Base-by-base conservation (phyloP, 1,140 invertebrate genomes). In the Drosophila mojavensis region DNA sequence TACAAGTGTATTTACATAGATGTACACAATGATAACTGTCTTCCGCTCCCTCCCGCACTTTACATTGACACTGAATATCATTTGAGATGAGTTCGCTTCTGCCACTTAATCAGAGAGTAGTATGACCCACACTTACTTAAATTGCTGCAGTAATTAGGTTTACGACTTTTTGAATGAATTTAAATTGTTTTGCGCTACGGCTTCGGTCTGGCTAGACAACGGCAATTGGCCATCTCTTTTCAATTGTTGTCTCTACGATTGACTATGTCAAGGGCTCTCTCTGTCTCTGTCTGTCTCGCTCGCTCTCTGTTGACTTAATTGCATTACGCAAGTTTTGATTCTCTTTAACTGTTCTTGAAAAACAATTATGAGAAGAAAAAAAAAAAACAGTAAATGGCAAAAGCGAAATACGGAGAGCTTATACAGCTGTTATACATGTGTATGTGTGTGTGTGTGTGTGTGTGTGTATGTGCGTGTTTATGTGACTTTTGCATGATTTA, bases 251-350 rank as follows among this genome's bases (percentile, higher is more conserved):
- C 67, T 65, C 54, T 62, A 1, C 47, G 43, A 60, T 75, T 65
- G 75, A 86, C 67, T 86, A 56, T 85, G 82, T 86, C 82, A 86
- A 86, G 82, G 82, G 71, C 83, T 75, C 33, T 55, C 43, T 61
- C 17, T 17, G 17, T 17, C 20, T 39, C 5, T 24, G 10, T 58
- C 26, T 45, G 26, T 60, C 15, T 20, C 28, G 13, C 28, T 33
- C 20, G 4, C 66, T 72, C 55, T 55, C 41, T 50, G 61, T 63
- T 50, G 63, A 39, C 68, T 79, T 82, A 88, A 86, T 88, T 82
- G 76, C 68, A 88, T 86, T 86, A 86, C 82, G 83, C 68, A 88
- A 86, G 64, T 53, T 69, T 73, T 24, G 60, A n/a, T 69, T 41
- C 69, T 43, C 43, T 53, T 50, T 69, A 63, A 63, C 66, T 56